Base-by-base conservation (phyloP, 1,140 invertebrate species). In the Pygmarrhopalites habei region DNA sequence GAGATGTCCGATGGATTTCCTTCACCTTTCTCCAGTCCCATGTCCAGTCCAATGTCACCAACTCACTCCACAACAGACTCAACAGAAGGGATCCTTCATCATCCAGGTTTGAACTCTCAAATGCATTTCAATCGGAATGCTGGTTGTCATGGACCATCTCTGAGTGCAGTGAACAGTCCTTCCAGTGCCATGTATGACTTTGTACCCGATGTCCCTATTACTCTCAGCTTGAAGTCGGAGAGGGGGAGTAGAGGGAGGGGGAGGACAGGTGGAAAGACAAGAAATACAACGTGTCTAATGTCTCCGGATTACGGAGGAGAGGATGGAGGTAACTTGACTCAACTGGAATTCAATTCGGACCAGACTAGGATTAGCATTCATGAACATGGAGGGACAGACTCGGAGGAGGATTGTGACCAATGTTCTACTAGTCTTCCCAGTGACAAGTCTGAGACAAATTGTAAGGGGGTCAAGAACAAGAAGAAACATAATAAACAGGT, bases 1-100 rank as follows among this genome's bases (percentile, higher is more conserved):
- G 63, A 65, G 32, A 62, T 62, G 59, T 70, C 68, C 0, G 68
- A 70, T 55, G 68, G 68, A 12, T 66, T 61, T 10, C 68, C 65
- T n/a, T 65, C 61, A 47, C 65, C 65, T 26, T 65, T 70, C 58
- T 67, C 68, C n/a, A 67, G 62, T 58, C 66, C 66, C 26, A 62
- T 67, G 41, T 67, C 68, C 19, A 67, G 65, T 58, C 66, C 66
- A 39, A 58, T 67, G 35, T 67, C 65, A 25, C 68, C 68, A 12
- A 52, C 61, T n/a, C 62, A 63, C 25, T 64, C 66, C 17, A 67
- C 39, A n/a, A 44, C 62, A 25, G 62, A 64, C 30, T 64, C 62
- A 2, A 25, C 53, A 25, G 62, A 64, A 12, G 55, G 28, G 30
- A 26, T 47, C 32, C 15, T 26, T 21, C 39, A 47, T 51, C 29